Evolutionary conservation across 53 echinoderm and acorn worm species (phyloP).

Genomic region (Holothuria leucospilota): DNA sequence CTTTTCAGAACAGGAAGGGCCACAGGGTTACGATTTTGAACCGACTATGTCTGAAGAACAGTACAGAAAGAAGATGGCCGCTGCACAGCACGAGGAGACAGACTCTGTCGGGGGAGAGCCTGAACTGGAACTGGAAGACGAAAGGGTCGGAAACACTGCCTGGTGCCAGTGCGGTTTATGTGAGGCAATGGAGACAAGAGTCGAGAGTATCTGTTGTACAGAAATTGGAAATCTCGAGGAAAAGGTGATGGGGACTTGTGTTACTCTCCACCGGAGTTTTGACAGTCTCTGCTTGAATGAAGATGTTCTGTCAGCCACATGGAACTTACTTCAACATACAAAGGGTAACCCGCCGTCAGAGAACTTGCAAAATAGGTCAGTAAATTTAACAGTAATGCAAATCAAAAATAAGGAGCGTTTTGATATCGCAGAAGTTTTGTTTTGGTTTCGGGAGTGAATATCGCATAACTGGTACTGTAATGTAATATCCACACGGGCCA

Average conservation of each 20-base stretch:
- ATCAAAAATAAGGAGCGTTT: too few relatives aligned
- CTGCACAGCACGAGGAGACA: neutral
- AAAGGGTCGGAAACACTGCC: neutral
- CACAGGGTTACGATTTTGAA: constrained; percentile 16
- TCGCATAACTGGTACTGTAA: too few relatives aligned
- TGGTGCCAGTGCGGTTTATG: constrained; percentile 6
- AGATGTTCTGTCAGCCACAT: constrained; percentile 1
- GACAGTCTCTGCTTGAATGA: constrained; percentile 17
- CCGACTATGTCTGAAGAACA: neutral
- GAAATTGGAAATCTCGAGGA: neutral
- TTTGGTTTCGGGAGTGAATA: too few relatives aligned
- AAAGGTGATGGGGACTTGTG: neutral
- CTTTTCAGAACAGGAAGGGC: neutral
- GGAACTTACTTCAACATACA: constrained; percentile 1
- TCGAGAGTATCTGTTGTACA: neutral
- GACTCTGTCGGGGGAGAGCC: neutral
- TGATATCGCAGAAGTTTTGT: too few relatives aligned
- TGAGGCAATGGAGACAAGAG: neutral
- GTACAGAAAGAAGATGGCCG: neutral
- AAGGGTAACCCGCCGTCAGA: neutral
- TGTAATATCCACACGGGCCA: too few relatives aligned
- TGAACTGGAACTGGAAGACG: neutral
- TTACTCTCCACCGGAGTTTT: neutral
- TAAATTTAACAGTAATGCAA: too few relatives aligned
- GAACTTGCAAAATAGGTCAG: too few relatives aligned